Evolutionary conservation across 2,888 invertebrate species (phyloP), one percentile per base, ranked within the genome.

Genomic region (Philopedon plagiatum): DNA sequence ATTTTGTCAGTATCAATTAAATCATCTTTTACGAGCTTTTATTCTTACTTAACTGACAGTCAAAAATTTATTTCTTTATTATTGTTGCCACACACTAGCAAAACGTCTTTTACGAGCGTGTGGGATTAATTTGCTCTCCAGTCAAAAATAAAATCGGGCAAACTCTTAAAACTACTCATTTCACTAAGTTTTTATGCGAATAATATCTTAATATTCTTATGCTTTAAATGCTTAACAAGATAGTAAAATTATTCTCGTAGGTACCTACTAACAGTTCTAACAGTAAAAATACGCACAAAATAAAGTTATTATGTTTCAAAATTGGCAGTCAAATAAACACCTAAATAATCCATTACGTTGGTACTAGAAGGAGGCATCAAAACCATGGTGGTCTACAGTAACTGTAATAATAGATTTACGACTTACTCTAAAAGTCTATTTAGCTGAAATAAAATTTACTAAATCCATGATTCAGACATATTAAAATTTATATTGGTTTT

Each of bases 21-120:
- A 46, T n/a, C 46, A 46, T 21, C n/a, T 46, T 46, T 46, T 46
- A 46, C 21, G 46, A 46, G 46, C 9, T 54, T 54, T 29, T 11
- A 26, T 54, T 32, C 29, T 29, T 19, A 46, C 23, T 61, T 41
- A 61, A 61, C 26, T 41, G 61, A 61, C 61, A 46, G 61, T 46
- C 39, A 57, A 41, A 41, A 37, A 32, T 46, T 46, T 61, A 46
- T 46, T 46, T 61, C 44, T 11, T 19, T 32, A 61, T 61, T 44
- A 44, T 46, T 46, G 44, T 46, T 61, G 61, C 46, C 32, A 61
- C 44, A 61, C 41, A 58, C 41, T 41, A 29, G 29, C 41, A 39
- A 46, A 61, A 15, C 19, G 41, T 61, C 18, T 32, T 61, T 61
- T 46, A 61, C 61, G 61, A 61, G 1, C 32, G 61, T 61, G 61